Conservation (phyloP, 2,888 invertebrate species). For the Drosophila prostipennis region DNA sequence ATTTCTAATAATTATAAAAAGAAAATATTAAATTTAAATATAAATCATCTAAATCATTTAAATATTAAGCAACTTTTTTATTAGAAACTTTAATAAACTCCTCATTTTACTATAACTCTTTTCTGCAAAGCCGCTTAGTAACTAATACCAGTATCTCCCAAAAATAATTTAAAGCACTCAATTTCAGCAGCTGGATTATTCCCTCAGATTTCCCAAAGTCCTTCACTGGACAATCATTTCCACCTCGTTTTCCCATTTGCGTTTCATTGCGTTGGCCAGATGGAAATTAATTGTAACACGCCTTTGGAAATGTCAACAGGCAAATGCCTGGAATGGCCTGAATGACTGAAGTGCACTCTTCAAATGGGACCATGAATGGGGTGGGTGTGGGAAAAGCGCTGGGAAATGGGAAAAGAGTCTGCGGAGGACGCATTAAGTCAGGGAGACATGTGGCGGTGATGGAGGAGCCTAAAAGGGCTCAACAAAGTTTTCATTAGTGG, state of each 20-base stretch:
- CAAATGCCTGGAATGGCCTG: conserved; percentile 31
- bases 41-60: too few relatives aligned
- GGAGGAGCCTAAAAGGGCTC: conserved; percentile 69
- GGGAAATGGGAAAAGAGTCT: conserved; percentile 12
- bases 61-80: too few relatives aligned
- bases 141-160: background rate
- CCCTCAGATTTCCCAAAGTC: background rate
- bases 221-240: background rate
- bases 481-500: conserved; percentile 76
- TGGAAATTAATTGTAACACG: conserved; percentile 64
- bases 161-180: background rate
- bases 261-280: conserved; percentile 51
- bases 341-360: conserved; percentile 61
- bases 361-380: conserved; percentile 8
- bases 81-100: background rate
- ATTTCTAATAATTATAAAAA: too few relatives aligned
- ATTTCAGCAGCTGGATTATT: conserved; percentile 1
- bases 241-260: conserved; percentile 24
- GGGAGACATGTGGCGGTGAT: conserved; percentile 44
- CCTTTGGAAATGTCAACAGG: conserved; percentile 53
- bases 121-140: background rate
- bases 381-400: background rate
- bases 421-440: conserved; percentile 58
- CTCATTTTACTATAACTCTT: background rate
- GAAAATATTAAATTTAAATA: too few relatives aligned